Base-by-base conservation (phyloP, 2,888 invertebrate species). In the Blera fallax region DNA sequence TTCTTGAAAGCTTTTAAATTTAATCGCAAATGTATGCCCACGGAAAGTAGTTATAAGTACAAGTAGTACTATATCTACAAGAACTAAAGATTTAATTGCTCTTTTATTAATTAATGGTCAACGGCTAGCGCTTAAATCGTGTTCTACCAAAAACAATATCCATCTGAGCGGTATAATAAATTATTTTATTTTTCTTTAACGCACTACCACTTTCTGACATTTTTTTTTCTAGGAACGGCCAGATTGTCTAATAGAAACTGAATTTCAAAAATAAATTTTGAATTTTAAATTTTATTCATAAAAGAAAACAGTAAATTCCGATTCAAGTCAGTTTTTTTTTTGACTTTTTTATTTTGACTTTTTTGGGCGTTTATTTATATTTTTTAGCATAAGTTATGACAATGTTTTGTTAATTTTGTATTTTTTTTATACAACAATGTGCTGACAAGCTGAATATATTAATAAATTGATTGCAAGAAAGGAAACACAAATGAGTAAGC, bases 361-460 rank as follows among this genome's bases (percentile, higher is more conserved):
- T n/a, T 48, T 74, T 67, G 43, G 65, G 54, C 58, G 78, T 83
- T 78, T 74, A 83, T 83, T 85, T 74, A 76, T 43, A 56, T 3
- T 76, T 65, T 67, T 85, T 77, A 60, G 72, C 76, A n/a, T 85
- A 67, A 76, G 48, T 80, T 76, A 85, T 77, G 70, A 81, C 80
- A 85, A 76, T 72, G 48, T 45, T 56, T 60, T 60, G 64, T 73
- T 34, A 14, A n/a, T 56, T 58, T 21, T 14, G 14, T 56, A 58
- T 29, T 48, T 40, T 60, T 48, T 29, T 10, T 58, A 48, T 64
- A 79, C 32, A 79, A 69, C 45, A 64, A 81, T 85, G 76, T 81
- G 85, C 76, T 77, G 81, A 85, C 70, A 77, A 81, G 74, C 84
- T 84, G 80, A 84, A 84, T 80, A 85, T 76, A 76, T 85, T 76